Conservation (phyloP, 2,113 vertebrate genomes). For the Abramis brama region DNA sequence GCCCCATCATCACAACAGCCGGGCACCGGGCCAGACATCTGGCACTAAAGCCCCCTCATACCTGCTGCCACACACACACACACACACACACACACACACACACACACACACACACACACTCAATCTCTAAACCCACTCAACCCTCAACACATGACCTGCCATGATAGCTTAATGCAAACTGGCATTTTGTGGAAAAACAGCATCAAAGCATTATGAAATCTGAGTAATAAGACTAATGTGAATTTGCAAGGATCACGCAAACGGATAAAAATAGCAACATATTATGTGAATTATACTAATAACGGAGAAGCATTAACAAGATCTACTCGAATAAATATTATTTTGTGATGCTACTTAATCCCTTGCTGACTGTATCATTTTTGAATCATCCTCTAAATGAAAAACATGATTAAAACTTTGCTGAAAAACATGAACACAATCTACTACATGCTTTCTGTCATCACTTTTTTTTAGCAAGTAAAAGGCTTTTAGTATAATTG, state of each 20-base stretch:
- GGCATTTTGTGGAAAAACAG: conserved; percentile 4
- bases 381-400: background rate
- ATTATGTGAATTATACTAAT: background rate
- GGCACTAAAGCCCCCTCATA: conserved; percentile 32
- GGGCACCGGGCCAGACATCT: conserved; percentile 36
- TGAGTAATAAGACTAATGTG: conserved; percentile 14
- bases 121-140: conserved; percentile 1
- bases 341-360: too few relatives aligned
- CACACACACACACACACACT: conserved; percentile 2
- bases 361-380: too few relatives aligned
- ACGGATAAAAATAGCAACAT: background rate
- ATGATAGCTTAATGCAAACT: conserved; percentile 21
- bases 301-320: background rate
- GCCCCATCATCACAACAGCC: background rate
- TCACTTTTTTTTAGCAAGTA: too few relatives aligned
- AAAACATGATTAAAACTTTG: background rate
- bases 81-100: background rate
- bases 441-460: background rate
- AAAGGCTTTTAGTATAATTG: too few relatives aligned
- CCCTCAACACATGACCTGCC: conserved; percentile 6
- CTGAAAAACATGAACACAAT: background rate
- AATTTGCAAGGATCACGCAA: background rate
- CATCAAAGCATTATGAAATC: conserved; percentile 25
- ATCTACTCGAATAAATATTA: background rate
- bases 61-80: conserved; percentile 19